Conservation (phyloP, 2,888 invertebrate genomes). For the Flexamia atlantica region DNA sequence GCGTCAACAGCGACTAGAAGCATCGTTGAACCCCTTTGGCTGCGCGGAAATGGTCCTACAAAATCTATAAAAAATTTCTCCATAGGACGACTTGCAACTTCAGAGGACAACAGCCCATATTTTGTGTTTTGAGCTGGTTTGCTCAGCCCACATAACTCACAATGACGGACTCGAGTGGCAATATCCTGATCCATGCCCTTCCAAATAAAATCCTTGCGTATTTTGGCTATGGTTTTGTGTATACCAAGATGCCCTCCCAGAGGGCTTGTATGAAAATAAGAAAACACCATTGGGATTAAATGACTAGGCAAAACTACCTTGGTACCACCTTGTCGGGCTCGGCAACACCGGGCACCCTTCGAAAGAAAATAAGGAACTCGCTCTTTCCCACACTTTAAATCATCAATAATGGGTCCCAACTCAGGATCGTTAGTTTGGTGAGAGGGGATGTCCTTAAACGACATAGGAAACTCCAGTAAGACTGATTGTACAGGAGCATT, state of each 20-base stretch:
- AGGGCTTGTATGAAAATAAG: slow-evolving; percentile 28
- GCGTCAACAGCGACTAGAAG: background rate
- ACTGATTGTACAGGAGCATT: background rate
- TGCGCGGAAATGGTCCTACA: slow-evolving; percentile 41
- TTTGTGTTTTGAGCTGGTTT: slow-evolving; percentile 51
- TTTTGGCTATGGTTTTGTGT: slow-evolving; percentile 15
- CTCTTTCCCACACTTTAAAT: background rate
- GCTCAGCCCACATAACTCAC: background rate
- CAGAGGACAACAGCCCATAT: background rate
- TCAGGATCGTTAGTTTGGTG: background rate
- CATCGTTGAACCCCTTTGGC: background rate
- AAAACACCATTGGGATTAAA: slow-evolving; percentile 17
- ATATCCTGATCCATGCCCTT: slow-evolving; percentile 18
- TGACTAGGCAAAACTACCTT: slow-evolving; percentile 39
- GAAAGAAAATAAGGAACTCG: background rate
- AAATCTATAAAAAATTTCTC: slow-evolving; percentile 48
- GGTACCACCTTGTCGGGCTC: background rate
- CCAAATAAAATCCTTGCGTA: slow-evolving; percentile 14
- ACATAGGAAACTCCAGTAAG: slow-evolving; percentile 23
- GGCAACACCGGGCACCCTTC: background rate
- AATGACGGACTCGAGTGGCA: background rate
- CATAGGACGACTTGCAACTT: background rate
- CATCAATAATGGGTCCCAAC: background rate
- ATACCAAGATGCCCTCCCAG: slow-evolving; percentile 11
- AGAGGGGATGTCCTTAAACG: slow-evolving; percentile 1